Base-by-base conservation (phyloP, 2,797 vertebrate species). In the Ctenopoma multispine region DNA sequence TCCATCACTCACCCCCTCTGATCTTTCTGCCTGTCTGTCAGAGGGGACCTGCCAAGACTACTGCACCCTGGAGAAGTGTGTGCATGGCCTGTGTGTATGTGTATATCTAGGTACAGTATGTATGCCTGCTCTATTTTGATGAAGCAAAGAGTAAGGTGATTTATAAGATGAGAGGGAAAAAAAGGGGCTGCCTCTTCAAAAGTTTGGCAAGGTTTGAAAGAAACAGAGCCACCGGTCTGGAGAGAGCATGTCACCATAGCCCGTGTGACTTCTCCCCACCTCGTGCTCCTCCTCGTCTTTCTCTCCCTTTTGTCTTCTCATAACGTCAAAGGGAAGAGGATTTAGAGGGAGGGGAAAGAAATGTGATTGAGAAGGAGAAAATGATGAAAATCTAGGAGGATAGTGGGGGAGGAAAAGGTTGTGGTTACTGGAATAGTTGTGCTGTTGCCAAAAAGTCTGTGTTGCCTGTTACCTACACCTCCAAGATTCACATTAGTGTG, bases 1-100 rank as follows among this genome's bases (percentile, higher is more conserved):
- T 93, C 91, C 93, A 95, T 96, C 95, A 95, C 91, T 95, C 95
- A 95, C 94, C 92, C 94, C 93, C 94, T 96, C 95, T 95, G 94
- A 95, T 96, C 94, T 93, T 87, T 87, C 95, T 94, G 95, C 93
- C 94, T 93, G 93, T 93, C 95, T 94, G 95, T 96, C 96, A 95
- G 94, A 75, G 53, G 60, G 92, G 92, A 94, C 92, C 94, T 96
- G 96, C 95, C 96, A 96, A 94, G 93, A 95, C 95, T 92, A 93
- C 93, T 94, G 88, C 92, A 95, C 95, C 95, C 94, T 47, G 72
- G 74, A 83, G 81, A 74, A 66, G 36, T 79, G 82, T 83, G 79
- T 65, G 54, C 49, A 44, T 10, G 14, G 40, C n/a, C n/a, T n/a
- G n/a, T 81, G 76, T 83, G 84, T 87, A 81, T 85, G 83, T 85